A percentile compares a stretch with the other conserved stretches of the same genome.
Evolutionary conservation across 2,113 vertebrate species (phyloP).

Genomic region (Sphyrna mokarran): DNA sequence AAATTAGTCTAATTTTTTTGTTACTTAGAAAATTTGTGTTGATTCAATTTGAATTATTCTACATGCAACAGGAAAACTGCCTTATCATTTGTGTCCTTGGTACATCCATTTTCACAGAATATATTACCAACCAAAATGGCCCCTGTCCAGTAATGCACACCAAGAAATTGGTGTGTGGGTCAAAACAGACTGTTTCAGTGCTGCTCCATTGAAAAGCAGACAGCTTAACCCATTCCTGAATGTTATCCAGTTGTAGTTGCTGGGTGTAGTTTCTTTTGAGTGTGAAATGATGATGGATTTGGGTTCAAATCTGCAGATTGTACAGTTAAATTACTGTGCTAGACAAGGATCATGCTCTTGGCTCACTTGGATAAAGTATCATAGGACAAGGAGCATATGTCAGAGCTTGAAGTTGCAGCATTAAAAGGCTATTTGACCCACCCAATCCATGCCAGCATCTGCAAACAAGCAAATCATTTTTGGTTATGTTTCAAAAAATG

Average conservation of each 20-base stretch:
- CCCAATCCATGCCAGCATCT: neutral
- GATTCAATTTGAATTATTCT: neutral
- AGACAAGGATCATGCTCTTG: too few relatives aligned
- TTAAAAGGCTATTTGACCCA: neutral
- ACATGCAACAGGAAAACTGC: too few relatives aligned
- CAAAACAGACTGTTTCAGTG: neutral
- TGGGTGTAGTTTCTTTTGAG: neutral
- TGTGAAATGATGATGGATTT: neutral
- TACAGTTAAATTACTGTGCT: neutral
- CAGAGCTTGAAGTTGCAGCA: neutral
- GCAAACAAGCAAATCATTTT: neutral
- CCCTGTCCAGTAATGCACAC: neutral
- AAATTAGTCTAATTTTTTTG: neutral
- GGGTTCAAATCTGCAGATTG: neutral
- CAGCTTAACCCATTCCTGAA: neutral
- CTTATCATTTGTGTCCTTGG: neutral
- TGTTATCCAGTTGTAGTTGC: neutral
- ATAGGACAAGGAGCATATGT: neutral
- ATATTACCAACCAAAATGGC: neutral
- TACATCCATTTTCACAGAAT: neutral
- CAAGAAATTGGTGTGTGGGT: neutral
- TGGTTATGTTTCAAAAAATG: neutral
- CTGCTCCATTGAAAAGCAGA: neutral
- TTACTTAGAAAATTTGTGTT: neutral
- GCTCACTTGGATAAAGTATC: neutral